Conservation (phyloP, 2,797 vertebrate genomes). For the Fratercula arctica region DNA sequence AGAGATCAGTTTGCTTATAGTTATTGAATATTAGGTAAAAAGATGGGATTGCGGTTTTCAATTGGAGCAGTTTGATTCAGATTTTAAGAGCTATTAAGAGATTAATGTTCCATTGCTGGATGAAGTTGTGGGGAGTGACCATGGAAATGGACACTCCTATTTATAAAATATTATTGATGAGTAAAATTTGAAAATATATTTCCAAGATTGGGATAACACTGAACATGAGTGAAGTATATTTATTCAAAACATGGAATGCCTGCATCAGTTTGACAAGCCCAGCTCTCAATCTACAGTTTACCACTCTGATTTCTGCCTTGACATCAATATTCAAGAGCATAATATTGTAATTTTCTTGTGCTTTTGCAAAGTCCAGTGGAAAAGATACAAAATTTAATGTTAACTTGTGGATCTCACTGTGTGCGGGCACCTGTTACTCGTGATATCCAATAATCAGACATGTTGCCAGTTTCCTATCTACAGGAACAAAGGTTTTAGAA, state of each 20-base stretch:
- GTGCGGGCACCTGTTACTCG: neutral
- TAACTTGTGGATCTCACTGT: neutral
- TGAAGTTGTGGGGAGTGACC: accelerated
- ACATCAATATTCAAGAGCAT: neutral
- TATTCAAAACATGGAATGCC: neutral
- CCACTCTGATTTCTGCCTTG: neutral
- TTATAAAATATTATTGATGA: neutral
- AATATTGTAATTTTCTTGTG: neutral
- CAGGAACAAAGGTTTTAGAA: neutral
- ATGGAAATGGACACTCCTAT: neutral
- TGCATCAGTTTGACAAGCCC: neutral
- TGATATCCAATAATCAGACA: neutral
- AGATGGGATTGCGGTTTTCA: neutral
- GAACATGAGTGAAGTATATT: neutral
- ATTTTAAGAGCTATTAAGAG: neutral
- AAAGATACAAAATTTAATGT: neutral
- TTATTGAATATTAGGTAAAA: neutral
- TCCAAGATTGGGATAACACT: neutral
- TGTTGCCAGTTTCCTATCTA: neutral
- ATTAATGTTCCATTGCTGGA: neutral
- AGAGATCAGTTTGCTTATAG: neutral
- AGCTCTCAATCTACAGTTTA: neutral
- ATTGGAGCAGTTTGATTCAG: neutral
- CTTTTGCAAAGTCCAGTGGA: neutral
- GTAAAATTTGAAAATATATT: neutral